Evolutionary conservation across 1,140 invertebrate genomes (phyloP).

Genomic region (Drosophila aff.): DNA sequence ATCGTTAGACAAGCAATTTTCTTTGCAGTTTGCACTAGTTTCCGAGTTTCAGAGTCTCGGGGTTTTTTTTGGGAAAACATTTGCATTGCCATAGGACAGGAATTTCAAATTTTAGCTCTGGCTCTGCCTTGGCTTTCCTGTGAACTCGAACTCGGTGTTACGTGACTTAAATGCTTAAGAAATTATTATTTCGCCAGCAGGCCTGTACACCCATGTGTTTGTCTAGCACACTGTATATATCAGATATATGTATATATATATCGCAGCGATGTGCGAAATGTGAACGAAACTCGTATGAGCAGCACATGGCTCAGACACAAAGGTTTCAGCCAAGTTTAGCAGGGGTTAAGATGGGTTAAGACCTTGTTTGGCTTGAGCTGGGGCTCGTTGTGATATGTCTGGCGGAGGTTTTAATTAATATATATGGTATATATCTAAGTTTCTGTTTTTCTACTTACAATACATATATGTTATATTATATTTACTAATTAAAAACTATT

Average conservation of each 20-base stretch:
- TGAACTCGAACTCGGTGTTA: conserved; percentile 29
- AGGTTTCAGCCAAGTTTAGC: conserved; percentile 13
- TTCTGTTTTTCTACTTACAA: too few relatives aligned
- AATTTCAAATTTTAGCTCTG: conserved; percentile 52
- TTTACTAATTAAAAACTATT: too few relatives aligned
- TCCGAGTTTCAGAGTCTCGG: background rate
- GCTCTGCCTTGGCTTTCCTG: conserved; percentile 21
- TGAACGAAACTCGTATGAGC: conserved; percentile 8
- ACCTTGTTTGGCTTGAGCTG: conserved; percentile 8
- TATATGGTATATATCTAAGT: too few relatives aligned
- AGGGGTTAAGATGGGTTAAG: background rate
- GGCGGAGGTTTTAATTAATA: background rate
- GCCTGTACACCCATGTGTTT: conserved; percentile 22
- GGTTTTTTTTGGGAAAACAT: conserved; percentile 33
- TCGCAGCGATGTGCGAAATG: conserved; percentile 21
- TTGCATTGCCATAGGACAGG: conserved; percentile 61
- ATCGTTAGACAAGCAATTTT: conserved; percentile 57
- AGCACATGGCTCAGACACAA: conserved; percentile 30
- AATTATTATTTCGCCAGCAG: conserved; percentile 60
- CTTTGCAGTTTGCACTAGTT: conserved; percentile 55
- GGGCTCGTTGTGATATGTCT: background rate
- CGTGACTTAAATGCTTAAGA: conserved; percentile 65
- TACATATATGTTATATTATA: too few relatives aligned
- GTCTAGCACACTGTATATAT: conserved; percentile 3
- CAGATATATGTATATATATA: conserved; percentile 18